phyloP scores from a whole-genome alignment of 2,797 vertebrate genomes.

The Bucorvus abyssinicus region DNA sequence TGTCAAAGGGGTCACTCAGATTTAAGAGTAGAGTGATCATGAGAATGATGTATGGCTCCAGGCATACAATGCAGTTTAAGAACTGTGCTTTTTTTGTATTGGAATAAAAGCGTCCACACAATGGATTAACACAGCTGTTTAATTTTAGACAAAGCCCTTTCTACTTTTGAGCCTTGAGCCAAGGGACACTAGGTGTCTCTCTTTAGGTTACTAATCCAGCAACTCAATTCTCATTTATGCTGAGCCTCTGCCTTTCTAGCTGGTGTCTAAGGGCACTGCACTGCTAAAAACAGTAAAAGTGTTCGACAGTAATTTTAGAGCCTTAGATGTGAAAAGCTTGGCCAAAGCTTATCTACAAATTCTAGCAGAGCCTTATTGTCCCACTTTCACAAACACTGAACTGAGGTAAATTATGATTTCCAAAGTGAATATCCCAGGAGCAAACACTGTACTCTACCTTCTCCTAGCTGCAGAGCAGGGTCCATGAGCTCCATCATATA shows the following conservation, averaged over 20 bases:
- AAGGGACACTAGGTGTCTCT: not conserved
- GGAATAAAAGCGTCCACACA: not conserved
- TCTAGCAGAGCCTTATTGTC: not conserved
- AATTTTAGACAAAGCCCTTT: not conserved
- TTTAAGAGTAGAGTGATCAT: not conserved
- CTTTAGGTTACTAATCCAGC: not conserved
- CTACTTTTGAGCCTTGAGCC: not conserved
- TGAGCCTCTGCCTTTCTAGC: not conserved
- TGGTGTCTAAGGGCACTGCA: not conserved
- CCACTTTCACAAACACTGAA: not conserved
- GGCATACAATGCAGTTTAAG: not conserved
- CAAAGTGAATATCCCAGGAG: not conserved
- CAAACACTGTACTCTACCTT: slow-evolving; percentile 78
- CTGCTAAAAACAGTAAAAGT: not conserved
- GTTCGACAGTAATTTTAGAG: not conserved
- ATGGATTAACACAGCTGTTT: not conserved
- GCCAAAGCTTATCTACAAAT: not conserved
- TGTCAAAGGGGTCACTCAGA: not conserved
- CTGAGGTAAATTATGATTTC: not conserved
- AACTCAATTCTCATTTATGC: not conserved
- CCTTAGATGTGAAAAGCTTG: not conserved
- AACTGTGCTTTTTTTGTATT: not conserved
- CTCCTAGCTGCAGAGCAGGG: slow-evolving; percentile 91
- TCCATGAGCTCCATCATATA: slow-evolving; percentile 99
- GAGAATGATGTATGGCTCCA: not conserved